Percentiles rank a stretch among this genome's conserved stretches.
phyloP scores from a whole-genome alignment of 2,113 vertebrate genomes.

The Rhombomys opimus region DNA sequence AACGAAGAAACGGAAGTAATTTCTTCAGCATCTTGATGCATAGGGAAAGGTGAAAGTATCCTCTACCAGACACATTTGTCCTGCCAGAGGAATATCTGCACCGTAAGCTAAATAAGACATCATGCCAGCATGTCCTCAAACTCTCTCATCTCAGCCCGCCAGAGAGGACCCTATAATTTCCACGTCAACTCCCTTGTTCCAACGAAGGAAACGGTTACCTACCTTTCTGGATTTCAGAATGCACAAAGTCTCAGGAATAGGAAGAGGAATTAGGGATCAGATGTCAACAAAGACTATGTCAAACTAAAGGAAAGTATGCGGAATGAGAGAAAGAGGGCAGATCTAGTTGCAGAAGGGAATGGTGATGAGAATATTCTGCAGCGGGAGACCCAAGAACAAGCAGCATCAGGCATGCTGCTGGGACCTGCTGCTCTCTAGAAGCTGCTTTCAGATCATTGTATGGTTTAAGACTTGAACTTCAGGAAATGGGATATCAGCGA shows the following conservation, averaged over 20 bases:
- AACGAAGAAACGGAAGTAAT: constrained; percentile 29
- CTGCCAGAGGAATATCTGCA: not conserved
- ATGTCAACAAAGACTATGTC: not conserved
- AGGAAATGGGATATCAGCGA: not conserved
- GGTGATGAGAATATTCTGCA: not conserved
- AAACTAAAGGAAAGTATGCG: not conserved
- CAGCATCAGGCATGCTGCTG: not conserved
- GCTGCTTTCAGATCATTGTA: not conserved
- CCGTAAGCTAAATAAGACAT: not conserved
- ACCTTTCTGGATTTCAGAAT: not conserved
- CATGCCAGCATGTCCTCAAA: not conserved
- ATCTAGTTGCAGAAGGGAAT: not conserved
- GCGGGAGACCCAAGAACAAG: not conserved
- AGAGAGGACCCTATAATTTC: not conserved
- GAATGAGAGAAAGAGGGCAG: not conserved
- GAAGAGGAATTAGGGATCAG: not conserved
- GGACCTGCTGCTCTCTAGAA: not conserved
- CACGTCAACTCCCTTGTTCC: not conserved
- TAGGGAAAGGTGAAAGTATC: rapidly evolving
- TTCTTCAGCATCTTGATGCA: not conserved
- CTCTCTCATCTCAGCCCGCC: not conserved
- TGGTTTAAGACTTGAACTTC: constrained; percentile 16
- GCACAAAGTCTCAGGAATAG: not conserved
- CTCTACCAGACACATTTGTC: not conserved
- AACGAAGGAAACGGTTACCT: not conserved